phyloP scores from a whole-genome alignment of 2,888 invertebrate species.

The Lamellibrachia columna region DNA sequence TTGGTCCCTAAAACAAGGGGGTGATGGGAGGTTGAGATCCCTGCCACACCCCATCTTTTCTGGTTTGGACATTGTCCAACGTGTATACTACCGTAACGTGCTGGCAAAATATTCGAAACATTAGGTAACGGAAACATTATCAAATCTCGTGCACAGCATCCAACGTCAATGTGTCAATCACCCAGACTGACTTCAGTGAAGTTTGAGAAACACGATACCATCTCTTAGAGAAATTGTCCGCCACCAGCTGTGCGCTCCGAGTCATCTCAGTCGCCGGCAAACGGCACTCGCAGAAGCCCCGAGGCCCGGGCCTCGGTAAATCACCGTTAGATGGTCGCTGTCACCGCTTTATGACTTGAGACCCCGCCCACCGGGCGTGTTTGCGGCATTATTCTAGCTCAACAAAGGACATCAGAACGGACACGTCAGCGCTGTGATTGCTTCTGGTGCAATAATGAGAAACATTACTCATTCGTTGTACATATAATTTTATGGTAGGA shows the following conservation, averaged over 20 bases:
- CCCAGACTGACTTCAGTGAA: neutral
- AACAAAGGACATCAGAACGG: neutral
- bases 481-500: neutral
- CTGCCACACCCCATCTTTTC: no score
- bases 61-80: no score
- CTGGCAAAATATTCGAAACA: no score
- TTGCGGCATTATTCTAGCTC: neutral
- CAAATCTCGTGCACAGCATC: neutral
- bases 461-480: neutral
- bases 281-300: neutral
- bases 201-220: neutral
- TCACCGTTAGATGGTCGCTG: neutral
- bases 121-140: neutral
- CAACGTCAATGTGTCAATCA: neutral
- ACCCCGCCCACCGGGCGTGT: neutral
- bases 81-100: no score
- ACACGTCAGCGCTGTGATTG: neutral
- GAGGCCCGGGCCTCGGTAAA: neutral
- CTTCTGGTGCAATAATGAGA: neutral
- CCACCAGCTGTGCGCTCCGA: neutral
- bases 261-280: neutral
- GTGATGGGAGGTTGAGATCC: no score
- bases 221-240: neutral
- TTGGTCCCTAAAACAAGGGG: no score
- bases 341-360: neutral